Evolutionary conservation across 2,113 vertebrate species (phyloP).

Genomic region (Dinomys branickii): DNA sequence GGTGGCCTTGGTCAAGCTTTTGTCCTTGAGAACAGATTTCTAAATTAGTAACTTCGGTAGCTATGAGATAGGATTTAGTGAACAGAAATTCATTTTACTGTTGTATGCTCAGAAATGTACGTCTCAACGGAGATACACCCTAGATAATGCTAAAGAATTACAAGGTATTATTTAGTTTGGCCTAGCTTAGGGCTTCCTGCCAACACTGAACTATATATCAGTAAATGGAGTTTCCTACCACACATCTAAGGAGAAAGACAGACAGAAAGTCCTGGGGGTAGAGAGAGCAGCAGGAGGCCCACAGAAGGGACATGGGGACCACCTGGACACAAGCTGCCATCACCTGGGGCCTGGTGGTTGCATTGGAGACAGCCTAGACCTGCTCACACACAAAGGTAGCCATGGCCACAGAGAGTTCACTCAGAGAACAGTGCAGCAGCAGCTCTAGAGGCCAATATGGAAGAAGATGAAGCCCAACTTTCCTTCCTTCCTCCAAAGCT

Average conservation of each 20-base stretch:
- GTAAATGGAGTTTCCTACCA: not conserved
- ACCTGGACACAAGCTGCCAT: accelerated
- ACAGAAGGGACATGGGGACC: accelerated
- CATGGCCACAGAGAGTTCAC: not conserved
- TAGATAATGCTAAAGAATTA: conserved; percentile 5
- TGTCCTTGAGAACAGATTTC: conserved; percentile 51
- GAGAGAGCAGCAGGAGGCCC: too few relatives aligned
- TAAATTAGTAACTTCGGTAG: conserved; percentile 49
- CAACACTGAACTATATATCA: not conserved
- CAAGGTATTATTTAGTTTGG: not conserved
- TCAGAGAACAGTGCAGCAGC: not conserved
- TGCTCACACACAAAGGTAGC: not conserved
- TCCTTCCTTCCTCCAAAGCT: too few relatives aligned
- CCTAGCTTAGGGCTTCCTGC: not conserved
- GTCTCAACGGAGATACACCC: conserved; percentile 57
- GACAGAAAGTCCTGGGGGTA: not conserved
- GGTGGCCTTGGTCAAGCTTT: conserved; percentile 23
- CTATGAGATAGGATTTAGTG: conserved; percentile 45
- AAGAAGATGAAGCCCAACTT: not conserved
- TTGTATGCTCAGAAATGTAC: conserved; percentile 27
- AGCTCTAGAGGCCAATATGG: not conserved
- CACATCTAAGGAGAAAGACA: not conserved
- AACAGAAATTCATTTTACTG: conserved; percentile 46
- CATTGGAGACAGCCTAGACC: not conserved
- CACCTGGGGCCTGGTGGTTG: not conserved